A percentile compares a stretch with the other conserved stretches of the same genome.
These are phyloP conservation scores for Oxystoma pomonae DNA, from an alignment of 2,888 invertebrate species.

Conservation along the genomic window DNA sequence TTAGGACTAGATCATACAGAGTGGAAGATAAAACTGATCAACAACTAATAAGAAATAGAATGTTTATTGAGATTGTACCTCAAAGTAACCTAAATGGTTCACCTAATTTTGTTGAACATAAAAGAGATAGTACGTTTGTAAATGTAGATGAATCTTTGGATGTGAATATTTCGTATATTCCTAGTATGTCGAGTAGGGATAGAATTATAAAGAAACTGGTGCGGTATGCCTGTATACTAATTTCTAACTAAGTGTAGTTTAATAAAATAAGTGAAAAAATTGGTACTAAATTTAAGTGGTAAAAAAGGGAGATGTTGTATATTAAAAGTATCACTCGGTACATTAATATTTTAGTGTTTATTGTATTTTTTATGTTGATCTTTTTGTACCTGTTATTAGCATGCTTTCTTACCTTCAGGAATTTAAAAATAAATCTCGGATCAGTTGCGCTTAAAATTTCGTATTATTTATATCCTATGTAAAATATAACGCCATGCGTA, in stretches of 20 bases:
- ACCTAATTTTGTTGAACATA: neutral
- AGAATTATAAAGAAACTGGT: neutral
- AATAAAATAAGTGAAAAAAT: neutral
- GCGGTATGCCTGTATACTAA: neutral
- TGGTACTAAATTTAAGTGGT: too few relatives aligned
- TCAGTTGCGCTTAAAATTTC: neutral
- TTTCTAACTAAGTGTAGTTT: neutral
- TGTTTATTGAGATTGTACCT: neutral
- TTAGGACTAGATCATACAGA: constrained; percentile 3
- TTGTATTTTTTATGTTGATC: neutral
- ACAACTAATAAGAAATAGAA: neutral
- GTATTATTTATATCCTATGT: neutral
- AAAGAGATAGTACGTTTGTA: neutral
- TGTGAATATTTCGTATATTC: neutral
- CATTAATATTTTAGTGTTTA: neutral
- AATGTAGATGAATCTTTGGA: neutral
- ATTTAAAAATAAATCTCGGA: neutral
- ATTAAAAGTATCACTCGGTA: neutral
- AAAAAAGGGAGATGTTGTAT: neutral
- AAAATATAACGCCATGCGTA: too few relatives aligned
- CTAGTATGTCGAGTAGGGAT: neutral
- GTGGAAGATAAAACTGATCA: constrained; percentile 2
- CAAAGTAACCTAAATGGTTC: neutral
- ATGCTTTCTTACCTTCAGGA: neutral
- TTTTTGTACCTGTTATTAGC: neutral